Conservation (phyloP, 2,888 invertebrate species). For the Andrena fulva region DNA sequence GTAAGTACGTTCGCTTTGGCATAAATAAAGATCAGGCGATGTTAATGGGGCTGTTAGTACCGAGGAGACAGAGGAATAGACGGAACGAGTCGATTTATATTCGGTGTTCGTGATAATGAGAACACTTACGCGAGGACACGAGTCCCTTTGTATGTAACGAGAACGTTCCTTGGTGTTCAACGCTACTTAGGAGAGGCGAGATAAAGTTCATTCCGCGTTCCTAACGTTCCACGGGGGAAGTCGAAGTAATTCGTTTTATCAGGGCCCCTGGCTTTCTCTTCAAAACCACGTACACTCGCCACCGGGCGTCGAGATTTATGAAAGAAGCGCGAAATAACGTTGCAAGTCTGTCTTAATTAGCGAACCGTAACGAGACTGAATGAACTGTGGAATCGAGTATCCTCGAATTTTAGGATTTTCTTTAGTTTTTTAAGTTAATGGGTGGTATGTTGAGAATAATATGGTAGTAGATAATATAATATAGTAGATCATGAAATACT, state of each 20-base stretch:
- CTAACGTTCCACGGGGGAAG: slow-evolving; percentile 1
- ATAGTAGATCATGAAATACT: no score
- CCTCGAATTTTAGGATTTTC: background rate
- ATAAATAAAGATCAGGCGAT: slow-evolving; percentile 44
- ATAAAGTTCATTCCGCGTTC: slow-evolving; percentile 24
- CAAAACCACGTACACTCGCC: background rate
- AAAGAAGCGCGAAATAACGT: background rate
- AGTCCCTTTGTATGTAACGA: slow-evolving; percentile 29
- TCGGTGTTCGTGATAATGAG: slow-evolving; percentile 36
- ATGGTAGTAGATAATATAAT: no score
- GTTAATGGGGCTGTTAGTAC: slow-evolving; percentile 34
- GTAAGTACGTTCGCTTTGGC: slow-evolving; percentile 17
- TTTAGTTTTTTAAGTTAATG: no score
- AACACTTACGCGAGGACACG: slow-evolving; percentile 7
- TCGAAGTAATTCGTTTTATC: slow-evolving; percentile 24
- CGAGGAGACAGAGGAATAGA: background rate
- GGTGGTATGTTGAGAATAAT: no score
- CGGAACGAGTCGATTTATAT: slow-evolving; percentile 50
- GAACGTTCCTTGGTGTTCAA: slow-evolving; percentile 4
- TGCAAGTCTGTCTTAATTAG: slow-evolving; percentile 16
- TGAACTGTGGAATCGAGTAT: background rate
- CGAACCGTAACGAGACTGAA: background rate
- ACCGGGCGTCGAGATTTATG: background rate
- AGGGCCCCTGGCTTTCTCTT: background rate
- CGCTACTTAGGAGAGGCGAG: slow-evolving; percentile 16